Base-by-base conservation (phyloP, 1,140 invertebrate species). In the Diprion similis region DNA sequence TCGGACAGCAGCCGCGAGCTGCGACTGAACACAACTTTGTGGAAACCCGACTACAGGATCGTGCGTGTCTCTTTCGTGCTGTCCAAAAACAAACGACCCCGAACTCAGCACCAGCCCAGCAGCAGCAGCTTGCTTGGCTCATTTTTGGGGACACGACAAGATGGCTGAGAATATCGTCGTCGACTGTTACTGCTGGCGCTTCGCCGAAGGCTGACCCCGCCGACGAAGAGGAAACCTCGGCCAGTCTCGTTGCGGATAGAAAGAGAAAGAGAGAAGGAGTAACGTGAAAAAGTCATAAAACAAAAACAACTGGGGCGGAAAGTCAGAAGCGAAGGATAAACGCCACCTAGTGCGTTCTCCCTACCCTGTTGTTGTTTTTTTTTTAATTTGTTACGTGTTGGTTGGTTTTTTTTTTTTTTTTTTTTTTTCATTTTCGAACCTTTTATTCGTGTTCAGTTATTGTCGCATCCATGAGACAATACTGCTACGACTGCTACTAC, bases 141-240 rank as follows among this genome's bases (percentile, higher is more conserved):
- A 37, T 59, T 59, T 59, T 59, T 17, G 78, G 75, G 77, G 75
- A 75, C 73, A 80, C 77, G 79, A 59, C 82, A 84, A 84, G 80
- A 84, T 84, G 83, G 83, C 83, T 83, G 79, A 79, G 75, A 78
- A 76, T 79, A 76, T 78, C 59, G 17, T 64, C 59, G n/a, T 68
- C 11, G 15, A 24, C 67, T 37, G 67, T 68, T 17, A 17, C 77
- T 83, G 79, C 77, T 76, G 76, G 69, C 75, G 46, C 80, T 67
- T 70, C 72, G 64, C 71, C 48, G 17, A 47, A 75, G 47, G 71
- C 69, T 10, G 46, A 66, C 71, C 59, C 66, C 78, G 18, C 59
- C 15, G 74, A 81, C 75, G 76, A 76, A 78, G 59, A 65, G 24
- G 24, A 37, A 6, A 37, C 24, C 24, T 37, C 24, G 24, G 24